Base-by-base conservation (phyloP, 2,113 vertebrate genomes). In the Erpornis zantholeuca region DNA sequence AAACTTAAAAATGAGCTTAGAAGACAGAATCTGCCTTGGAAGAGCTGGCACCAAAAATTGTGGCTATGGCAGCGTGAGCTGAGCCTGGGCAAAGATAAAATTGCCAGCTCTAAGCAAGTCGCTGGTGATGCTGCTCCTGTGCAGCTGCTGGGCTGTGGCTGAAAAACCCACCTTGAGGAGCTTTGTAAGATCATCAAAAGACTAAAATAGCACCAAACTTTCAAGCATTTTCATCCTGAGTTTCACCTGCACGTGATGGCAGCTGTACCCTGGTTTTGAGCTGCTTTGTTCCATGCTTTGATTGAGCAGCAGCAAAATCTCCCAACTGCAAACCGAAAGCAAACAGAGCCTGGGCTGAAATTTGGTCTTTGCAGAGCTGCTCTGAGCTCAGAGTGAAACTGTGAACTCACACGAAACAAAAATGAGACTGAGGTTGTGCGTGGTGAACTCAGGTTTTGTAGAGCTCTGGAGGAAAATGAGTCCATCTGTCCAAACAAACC, bases 221-320 rank as follows among this genome's bases (percentile, higher is more conserved):
- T 5, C 8, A 23, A 49, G 65, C 4, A 1, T 44, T 22, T 88
- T 56, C 10, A 29, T 31, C 53, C 2, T 1, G 36, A 59, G 40
- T 73, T 57, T 72, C 66, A 15, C 17, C 1, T 35, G n/a, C 36
- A 7, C 0, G 0, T 15, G n/a, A 4, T 65, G 45, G 40, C 71
- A 70, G 64, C 79, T n/a, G 38, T 8, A 11, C 15, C 29, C 24
- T 13, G 19, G 25, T 20, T 88, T 53, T 16, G 54, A 31, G 31
- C 66, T 47, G 78, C 21, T 57, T 57, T 36, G 0, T 53, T 45
- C 38, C n/a, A 27, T 33, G 13, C 19, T 82, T 79, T 6, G 8
- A 3, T 7, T 77, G 4, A 70, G 72, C 42, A 81, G 61, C 77
- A 53, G 70, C 56, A 56, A 61, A 79, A 76, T 27, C 42, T 53